These are phyloP conservation scores for Cetoscarus ocellatus DNA, from an alignment of 2,797 vertebrate genomes.

Conservation along the genomic window DNA sequence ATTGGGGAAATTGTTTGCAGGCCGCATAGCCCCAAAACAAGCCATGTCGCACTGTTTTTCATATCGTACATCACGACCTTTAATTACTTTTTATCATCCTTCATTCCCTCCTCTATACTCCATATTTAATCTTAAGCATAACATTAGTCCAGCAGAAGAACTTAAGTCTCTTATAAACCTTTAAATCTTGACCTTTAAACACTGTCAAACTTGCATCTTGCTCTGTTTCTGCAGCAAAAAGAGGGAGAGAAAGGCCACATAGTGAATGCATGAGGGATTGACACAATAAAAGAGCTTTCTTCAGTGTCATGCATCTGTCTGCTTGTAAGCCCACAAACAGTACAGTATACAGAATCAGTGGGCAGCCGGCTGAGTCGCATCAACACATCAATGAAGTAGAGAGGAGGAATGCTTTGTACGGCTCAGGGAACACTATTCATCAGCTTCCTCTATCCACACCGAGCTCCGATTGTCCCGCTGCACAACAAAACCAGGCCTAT, in stretches of 20 bases:
- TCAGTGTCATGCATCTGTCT: slow-evolving; percentile 63
- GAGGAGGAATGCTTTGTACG: slow-evolving; percentile 69
- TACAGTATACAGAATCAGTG: slow-evolving; percentile 56
- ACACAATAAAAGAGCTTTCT: slow-evolving; percentile 53
- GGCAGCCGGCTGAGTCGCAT: slow-evolving; percentile 70
- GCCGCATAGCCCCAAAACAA: no score
- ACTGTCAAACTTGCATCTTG: slow-evolving; percentile 20
- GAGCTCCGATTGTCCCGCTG: slow-evolving; percentile 62
- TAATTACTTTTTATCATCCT: no score
- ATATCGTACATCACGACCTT: no score
- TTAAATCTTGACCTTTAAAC: slow-evolving; percentile 11
- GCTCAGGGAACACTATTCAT: slow-evolving; percentile 72
- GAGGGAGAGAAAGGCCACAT: background rate
- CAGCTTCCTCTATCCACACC: slow-evolving; percentile 65
- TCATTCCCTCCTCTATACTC: background rate
- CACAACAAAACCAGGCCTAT: slow-evolving; percentile 73
- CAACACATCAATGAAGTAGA: slow-evolving; percentile 76
- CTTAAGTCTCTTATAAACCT: slow-evolving; percentile 13
- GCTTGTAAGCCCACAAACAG: slow-evolving; percentile 54
- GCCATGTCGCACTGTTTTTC: no score
- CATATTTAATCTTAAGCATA: background rate
- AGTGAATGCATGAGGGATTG: slow-evolving; percentile 35
- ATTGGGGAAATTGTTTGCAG: no score
- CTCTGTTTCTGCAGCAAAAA: slow-evolving; percentile 32
- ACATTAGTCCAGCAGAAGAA: background rate